Evolutionary conservation across 2,888 invertebrate species (phyloP).

Genomic region (Sesamia inferens): DNA sequence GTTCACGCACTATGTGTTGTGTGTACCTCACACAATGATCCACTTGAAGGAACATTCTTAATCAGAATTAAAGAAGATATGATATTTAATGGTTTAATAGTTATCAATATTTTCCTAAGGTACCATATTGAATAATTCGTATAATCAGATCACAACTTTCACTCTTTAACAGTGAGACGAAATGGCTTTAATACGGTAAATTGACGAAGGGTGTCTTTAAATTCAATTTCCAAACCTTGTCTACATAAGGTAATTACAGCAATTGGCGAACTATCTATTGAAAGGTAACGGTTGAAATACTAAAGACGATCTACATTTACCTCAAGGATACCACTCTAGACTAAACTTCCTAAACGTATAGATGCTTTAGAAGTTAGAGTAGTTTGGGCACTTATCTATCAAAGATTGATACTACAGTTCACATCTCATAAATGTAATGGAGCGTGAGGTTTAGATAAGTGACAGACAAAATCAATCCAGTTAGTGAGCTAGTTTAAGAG

Average conservation of each 20-base stretch:
- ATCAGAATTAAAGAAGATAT: too few species aligned
- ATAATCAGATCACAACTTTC: too few species aligned
- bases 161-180: too few species aligned
- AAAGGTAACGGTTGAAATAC: background rate
- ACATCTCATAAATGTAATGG: conserved; percentile 43
- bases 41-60: too few species aligned
- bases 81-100: too few species aligned
- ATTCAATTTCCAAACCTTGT: background rate
- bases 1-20: too few species aligned
- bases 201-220: too few species aligned
- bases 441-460: conserved; percentile 52
- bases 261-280: background rate
- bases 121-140: too few species aligned
- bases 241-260: background rate
- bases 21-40: too few species aligned
- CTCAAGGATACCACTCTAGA: background rate
- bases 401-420: conserved; percentile 24
- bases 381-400: background rate
- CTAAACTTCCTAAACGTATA: background rate
- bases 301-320: background rate
- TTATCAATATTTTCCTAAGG: too few species aligned
- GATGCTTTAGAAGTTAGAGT: background rate
- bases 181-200: too few species aligned
- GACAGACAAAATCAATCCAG: conserved; percentile 43
- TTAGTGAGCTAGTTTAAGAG: conserved; percentile 29